Base-by-base conservation (phyloP, 2,888 invertebrate genomes). In the Mimachlamys varia region DNA sequence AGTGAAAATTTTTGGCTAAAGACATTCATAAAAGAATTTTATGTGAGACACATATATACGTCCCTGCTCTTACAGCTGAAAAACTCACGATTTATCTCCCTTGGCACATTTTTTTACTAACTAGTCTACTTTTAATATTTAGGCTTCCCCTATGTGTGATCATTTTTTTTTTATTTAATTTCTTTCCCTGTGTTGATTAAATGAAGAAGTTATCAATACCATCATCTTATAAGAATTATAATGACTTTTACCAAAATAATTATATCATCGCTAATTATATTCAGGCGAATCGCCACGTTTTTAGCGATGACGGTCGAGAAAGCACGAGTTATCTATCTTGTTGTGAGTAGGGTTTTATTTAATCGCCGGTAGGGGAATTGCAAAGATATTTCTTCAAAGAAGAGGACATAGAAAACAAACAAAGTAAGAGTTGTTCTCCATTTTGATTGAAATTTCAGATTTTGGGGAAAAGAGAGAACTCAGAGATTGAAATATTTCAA, bases 241-340 rank as follows among this genome's bases (percentile, higher is more conserved):
- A 13, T 19, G 27, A 33, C 76, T 12, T 76, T 33, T 12, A 27
- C 27, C 33, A 33, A 0, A 12, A 7, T 5, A 13, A 33, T 27
- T 33, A 76, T 33, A 12, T 33, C 22, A 17, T 76, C 27, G 12
- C 33, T 76, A 76, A 76, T 76, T 27, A 76, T 76, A 76, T 27
- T 27, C 76, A 2, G 22, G 15, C 76, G 76, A 76, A 76, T 76
- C 33, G 27, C 76, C 76, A 76, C 76, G 76, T 76, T 76, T 19
- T 76, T 33, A 76, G 76, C 76, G 27, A 76, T 76, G 76, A 76
- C 33, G 33, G 76, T 15, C 0, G 27, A 12, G 5, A 76, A 10
- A 33, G 12, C 76, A 76, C 27, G 76, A 76, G 76, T 76, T 76
- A 76, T 76, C 76, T 27, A 76, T 22, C 76, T 76, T 76, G 27